Conservation (phyloP, 2,888 invertebrate species). For the Stictocephala bisonia region DNA sequence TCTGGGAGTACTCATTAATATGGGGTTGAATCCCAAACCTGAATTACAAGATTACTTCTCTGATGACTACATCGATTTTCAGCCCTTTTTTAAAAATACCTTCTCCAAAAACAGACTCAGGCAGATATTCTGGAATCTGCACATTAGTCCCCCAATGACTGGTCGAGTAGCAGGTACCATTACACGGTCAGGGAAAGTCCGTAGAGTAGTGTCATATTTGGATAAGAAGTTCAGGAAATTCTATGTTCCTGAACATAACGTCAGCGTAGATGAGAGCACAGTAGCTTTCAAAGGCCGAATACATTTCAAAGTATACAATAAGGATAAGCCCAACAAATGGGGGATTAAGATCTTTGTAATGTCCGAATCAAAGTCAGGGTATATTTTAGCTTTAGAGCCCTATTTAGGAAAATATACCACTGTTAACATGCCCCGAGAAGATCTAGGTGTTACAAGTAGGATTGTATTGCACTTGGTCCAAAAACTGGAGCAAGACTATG, state of each 20-base stretch:
- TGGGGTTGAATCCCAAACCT: constrained; percentile 23
- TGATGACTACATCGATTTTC: background rate
- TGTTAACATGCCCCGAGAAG: background rate
- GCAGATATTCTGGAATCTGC: constrained; percentile 23
- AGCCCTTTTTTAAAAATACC: constrained; percentile 23
- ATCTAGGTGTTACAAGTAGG: background rate
- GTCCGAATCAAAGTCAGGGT: constrained; percentile 12
- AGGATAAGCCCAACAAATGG: constrained; percentile 41
- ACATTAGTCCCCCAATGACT: background rate
- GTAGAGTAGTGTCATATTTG: constrained; percentile 8
- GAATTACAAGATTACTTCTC: constrained; percentile 33
- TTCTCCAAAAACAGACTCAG: background rate
- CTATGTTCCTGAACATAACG: background rate
- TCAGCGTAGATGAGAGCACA: constrained; percentile 30
- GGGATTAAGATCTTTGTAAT: constrained; percentile 29
- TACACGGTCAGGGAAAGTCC: background rate
- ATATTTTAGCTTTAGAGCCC: constrained; percentile 16
- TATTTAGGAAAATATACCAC: constrained; percentile 22
- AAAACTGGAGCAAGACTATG: constrained; percentile 8
- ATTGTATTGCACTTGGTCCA: constrained; percentile 26
- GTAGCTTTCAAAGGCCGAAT: constrained; percentile 40
- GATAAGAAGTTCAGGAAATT: constrained; percentile 10
- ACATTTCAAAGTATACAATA: no score
- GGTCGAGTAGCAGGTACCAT: background rate
- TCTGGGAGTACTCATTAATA: constrained; percentile 3